Evolutionary conservation across 2,888 invertebrate species (phyloP).

Genomic region (Spicauda simplicius): DNA sequence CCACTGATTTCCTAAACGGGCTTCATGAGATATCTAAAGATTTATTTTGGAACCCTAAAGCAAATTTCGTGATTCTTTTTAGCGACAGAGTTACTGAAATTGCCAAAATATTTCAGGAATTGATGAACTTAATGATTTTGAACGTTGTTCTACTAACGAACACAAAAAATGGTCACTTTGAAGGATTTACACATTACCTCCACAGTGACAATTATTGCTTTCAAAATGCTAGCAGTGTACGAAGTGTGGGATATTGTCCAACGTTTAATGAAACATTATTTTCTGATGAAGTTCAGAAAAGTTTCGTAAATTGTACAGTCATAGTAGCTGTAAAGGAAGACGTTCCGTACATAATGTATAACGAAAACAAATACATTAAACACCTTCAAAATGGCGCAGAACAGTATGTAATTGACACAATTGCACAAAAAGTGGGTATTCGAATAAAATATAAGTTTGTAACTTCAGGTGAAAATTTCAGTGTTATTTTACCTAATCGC

Average conservation of each 20-base stretch:
- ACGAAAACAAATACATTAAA: slow-evolving; percentile 40
- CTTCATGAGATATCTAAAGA: slow-evolving; percentile 51
- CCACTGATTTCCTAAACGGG: slow-evolving; percentile 3
- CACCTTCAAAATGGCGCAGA: slow-evolving; percentile 55
- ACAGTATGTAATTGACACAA: slow-evolving; percentile 57
- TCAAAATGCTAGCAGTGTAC: slow-evolving; percentile 11
- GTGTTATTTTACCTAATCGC: slow-evolving; percentile 56
- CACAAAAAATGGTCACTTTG: slow-evolving; percentile 17
- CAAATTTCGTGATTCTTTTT: slow-evolving; percentile 49
- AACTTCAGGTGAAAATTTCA: slow-evolving; percentile 36
- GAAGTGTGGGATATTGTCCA: slow-evolving; percentile 20
- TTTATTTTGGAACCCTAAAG: slow-evolving; percentile 41
- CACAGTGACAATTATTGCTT: slow-evolving; percentile 20
- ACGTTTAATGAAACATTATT: slow-evolving; percentile 5
- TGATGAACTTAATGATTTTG: slow-evolving; percentile 52
- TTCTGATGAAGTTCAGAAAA: slow-evolving; percentile 19
- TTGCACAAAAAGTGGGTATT: slow-evolving; percentile 52
- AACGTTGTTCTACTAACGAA: slow-evolving; percentile 53
- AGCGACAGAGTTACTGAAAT: slow-evolving; percentile 42
- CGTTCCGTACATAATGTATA: slow-evolving; percentile 10
- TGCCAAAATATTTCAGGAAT: slow-evolving; percentile 47
- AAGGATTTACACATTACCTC: slow-evolving; percentile 17
- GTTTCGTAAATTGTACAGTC: slow-evolving; percentile 15
- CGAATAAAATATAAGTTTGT: slow-evolving; percentile 49
- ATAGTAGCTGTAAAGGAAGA: slow-evolving; percentile 17